Conservation (phyloP, 1,140 invertebrate genomes). For the Cotesia chilonis region DNA sequence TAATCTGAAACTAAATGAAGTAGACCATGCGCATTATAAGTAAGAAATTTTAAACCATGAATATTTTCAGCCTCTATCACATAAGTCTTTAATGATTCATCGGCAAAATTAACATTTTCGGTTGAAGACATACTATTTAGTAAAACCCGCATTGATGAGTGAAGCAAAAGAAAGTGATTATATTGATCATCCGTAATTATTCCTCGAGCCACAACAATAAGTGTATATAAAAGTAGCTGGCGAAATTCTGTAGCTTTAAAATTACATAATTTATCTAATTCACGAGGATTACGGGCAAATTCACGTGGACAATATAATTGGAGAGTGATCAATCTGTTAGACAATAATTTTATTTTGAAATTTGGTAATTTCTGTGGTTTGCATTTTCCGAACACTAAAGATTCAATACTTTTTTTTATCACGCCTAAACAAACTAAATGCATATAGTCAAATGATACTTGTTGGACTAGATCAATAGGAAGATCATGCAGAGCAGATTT, state of each 20-base stretch:
- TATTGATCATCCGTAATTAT: conserved; percentile 44
- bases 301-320: conserved; percentile 39
- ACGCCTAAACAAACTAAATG: conserved; percentile 36
- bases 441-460: conserved; percentile 42
- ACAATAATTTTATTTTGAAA: neutral
- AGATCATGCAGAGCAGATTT: conserved; percentile 7
- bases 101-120: conserved; percentile 34
- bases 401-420: conserved; percentile 34
- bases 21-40: conserved; percentile 46
- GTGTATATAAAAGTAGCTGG: conserved; percentile 58
- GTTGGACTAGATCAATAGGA: conserved; percentile 26
- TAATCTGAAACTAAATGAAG: conserved; percentile 59
- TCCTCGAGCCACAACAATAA: conserved; percentile 48
- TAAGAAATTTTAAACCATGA: conserved; percentile 42
- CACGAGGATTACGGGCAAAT: conserved; percentile 53
- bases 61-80: conserved; percentile 32
- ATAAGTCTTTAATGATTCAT: conserved; percentile 34
- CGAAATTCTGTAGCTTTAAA: conserved; percentile 63
- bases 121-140: conserved; percentile 19
- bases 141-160: conserved; percentile 50
- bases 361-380: conserved; percentile 12
- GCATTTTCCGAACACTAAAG: conserved; percentile 29
- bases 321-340: conserved; percentile 11
- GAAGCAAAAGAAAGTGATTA: conserved; percentile 55
- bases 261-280: conserved; percentile 44